These are phyloP conservation scores for Luperina testacea DNA, from an alignment of 2,888 invertebrate species.

Conservation along the genomic window DNA sequence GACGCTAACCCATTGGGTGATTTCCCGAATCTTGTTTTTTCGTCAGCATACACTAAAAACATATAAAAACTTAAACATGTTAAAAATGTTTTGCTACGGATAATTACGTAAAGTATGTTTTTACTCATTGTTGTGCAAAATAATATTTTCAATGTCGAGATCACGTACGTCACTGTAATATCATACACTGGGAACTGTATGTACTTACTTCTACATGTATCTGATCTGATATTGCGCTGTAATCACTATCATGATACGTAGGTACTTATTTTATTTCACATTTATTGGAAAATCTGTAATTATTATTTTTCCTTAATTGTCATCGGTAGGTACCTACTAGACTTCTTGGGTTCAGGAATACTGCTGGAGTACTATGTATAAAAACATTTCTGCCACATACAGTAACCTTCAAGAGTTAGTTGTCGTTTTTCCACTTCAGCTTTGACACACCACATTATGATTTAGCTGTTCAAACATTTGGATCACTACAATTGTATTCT, in stretches of 20 bases:
- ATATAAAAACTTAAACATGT: background rate
- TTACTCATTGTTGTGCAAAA: constrained; percentile 49
- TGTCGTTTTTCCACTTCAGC: background rate
- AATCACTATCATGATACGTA: constrained; percentile 4
- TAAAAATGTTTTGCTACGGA: background rate
- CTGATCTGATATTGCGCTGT: constrained; percentile 21
- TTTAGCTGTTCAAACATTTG: no score
- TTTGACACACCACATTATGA: background rate
- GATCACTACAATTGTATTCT: no score
- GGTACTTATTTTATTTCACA: constrained; percentile 2
- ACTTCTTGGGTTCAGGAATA: background rate
- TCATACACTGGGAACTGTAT: constrained; percentile 44
- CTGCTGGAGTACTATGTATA: background rate
- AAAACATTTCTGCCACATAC: background rate
- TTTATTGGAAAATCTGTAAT: constrained; percentile 11
- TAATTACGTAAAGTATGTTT: constrained; percentile 34
- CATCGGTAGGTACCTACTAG: background rate
- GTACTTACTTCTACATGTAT: constrained; percentile 17
- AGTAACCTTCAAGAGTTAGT: no score
- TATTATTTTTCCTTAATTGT: background rate
- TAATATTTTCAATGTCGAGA: constrained; percentile 55
- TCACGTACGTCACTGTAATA: constrained; percentile 50
- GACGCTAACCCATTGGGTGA: background rate
- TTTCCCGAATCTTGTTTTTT: constrained; percentile 1
- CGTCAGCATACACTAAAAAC: background rate